Percentiles rank a stretch among this genome's conserved stretches.
Evolutionary conservation across 2,888 invertebrate genomes (phyloP).

Genomic region (Gari tellinella): DNA sequence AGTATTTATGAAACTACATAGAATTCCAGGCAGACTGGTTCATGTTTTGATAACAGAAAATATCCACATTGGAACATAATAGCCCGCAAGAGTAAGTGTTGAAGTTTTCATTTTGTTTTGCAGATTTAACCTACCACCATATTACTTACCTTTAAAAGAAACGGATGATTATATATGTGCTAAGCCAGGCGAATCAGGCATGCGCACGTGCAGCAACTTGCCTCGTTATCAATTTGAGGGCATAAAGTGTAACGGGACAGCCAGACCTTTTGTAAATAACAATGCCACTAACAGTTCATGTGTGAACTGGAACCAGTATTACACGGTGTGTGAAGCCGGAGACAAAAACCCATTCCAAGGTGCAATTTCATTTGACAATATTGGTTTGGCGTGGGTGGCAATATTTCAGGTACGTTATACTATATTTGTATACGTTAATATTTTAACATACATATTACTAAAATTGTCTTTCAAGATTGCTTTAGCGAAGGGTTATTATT

Average conservation of each 20-base stretch:
- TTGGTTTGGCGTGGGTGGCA: conserved; percentile 99
- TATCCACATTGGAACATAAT: too few relatives aligned
- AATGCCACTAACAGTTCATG: conserved; percentile 88
- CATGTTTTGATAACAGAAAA: too few relatives aligned
- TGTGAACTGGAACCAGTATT: conserved; percentile 99
- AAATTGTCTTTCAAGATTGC: too few relatives aligned
- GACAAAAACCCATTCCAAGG: conserved; percentile 99
- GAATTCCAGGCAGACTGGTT: too few relatives aligned
- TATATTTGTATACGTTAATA: too few relatives aligned
- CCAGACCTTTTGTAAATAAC: conserved; percentile 87
- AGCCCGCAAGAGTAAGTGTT: too few relatives aligned
- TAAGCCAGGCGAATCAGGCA: conserved; percentile 95
- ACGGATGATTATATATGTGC: conserved; percentile 96
- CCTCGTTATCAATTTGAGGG: conserved; percentile 88
- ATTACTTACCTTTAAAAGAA: conserved; percentile 70
- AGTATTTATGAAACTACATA: too few relatives aligned
- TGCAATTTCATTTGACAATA: conserved; percentile 99
- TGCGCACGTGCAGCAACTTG: conserved; percentile 89
- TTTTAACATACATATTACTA: too few relatives aligned
- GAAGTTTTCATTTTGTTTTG: conserved; percentile 36
- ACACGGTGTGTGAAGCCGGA: conserved; percentile 95
- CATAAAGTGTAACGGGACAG: conserved; percentile 89
- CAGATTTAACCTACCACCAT: conserved; percentile 73
- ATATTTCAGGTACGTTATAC: conserved; percentile 97
- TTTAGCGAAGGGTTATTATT: too few relatives aligned